phyloP scores from a whole-genome alignment of 2,888 invertebrate species.

The Conops quadrifasciatus region DNA sequence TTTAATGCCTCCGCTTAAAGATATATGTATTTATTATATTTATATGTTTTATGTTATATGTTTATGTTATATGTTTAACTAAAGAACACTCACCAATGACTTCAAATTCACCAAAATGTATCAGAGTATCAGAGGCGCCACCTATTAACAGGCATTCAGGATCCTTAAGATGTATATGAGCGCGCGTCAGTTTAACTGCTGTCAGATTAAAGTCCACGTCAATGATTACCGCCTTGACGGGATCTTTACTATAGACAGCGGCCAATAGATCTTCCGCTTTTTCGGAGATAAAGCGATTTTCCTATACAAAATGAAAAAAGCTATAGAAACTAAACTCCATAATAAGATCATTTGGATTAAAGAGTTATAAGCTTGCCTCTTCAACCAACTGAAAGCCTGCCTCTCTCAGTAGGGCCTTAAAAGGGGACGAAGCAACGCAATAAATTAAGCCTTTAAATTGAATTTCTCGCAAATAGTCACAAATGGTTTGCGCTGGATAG shows the following conservation, averaged over 20 bases:
- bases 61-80: too few species aligned
- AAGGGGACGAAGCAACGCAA: constrained; percentile 60
- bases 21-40: too few species aligned
- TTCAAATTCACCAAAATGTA: constrained; percentile 54
- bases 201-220: constrained; percentile 67
- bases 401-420: constrained; percentile 60
- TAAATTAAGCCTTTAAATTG: constrained; percentile 66
- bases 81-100: constrained; percentile 50
- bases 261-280: constrained; percentile 52
- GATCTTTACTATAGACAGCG: constrained; percentile 52
- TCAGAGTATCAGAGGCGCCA: constrained; percentile 64
- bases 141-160: constrained; percentile 66
- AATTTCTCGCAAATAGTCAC: constrained; percentile 66
- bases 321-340: constrained; percentile 20
- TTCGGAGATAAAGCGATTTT: constrained; percentile 40
- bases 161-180: constrained; percentile 63
- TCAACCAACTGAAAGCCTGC: constrained; percentile 64
- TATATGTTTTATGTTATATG: neutral
- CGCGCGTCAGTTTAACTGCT: constrained; percentile 65
- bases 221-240: constrained; percentile 66
- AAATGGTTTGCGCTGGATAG: constrained; percentile 65
- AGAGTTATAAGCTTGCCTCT: constrained; percentile 50
- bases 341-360: constrained; percentile 12
- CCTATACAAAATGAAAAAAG: constrained; percentile 32
- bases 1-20: too few species aligned